These are phyloP conservation scores for Magallana gigas DNA, from an alignment of 1,140 invertebrate species.

Conservation along the genomic window DNA sequence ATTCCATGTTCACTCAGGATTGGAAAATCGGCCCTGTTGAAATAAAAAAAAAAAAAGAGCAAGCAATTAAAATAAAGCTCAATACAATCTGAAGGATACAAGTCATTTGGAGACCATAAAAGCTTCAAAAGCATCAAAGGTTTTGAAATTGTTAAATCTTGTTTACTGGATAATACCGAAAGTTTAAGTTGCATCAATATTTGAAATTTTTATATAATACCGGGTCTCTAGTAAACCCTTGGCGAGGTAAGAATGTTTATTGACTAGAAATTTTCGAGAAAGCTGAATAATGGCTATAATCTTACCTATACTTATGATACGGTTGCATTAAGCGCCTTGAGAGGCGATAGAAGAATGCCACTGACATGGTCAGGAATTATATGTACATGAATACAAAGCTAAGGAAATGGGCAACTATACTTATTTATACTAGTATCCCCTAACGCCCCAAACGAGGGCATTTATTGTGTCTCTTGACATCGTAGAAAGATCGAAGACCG, in stretches of 20 bases:
- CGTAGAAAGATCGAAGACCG: not conserved
- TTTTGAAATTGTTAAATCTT: too few species aligned
- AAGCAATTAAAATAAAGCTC: too few species aligned
- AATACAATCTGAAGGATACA: too few species aligned
- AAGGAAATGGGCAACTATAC: not conserved
- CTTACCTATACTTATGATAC: not conserved
- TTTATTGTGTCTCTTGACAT: not conserved
- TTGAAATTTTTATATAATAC: too few species aligned
- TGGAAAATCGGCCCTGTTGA: not conserved
- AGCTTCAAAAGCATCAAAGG: too few species aligned
- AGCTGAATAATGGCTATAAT: not conserved
- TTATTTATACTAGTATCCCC: not conserved
- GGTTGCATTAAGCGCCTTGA: not conserved
- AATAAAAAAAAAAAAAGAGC: too few species aligned
- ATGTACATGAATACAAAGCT: not conserved
- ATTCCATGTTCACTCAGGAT: constrained; percentile 3
- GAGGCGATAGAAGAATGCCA: not conserved
- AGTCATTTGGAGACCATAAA: too few species aligned
- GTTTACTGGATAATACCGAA: too few species aligned
- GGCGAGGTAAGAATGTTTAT: too few species aligned
- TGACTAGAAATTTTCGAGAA: not conserved
- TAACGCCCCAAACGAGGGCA: not conserved
- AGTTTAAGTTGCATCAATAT: too few species aligned
- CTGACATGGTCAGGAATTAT: not conserved
- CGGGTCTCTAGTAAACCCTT: too few species aligned